phyloP scores from a whole-genome alignment of 2,888 invertebrate genomes.

The Acanthosepion esculentum region DNA sequence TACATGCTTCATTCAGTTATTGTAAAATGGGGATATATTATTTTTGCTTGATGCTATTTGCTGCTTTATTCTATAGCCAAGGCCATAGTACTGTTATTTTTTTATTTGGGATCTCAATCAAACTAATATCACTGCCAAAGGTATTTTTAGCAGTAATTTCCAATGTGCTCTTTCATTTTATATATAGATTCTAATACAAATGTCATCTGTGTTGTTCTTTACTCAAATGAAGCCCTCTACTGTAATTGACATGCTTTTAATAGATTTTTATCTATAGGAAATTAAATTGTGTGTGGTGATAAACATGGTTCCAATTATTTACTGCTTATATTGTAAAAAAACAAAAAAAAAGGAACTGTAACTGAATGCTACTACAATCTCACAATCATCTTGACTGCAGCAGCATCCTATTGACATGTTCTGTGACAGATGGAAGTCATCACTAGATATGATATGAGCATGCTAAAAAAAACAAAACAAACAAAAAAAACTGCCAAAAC shows the following conservation, averaged over 20 bases:
- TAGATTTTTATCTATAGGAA: too few relatives aligned
- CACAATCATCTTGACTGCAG: too few relatives aligned
- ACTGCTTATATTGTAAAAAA: background rate
- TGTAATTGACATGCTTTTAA: background rate
- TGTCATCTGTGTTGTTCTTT: background rate
- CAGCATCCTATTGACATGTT: too few relatives aligned
- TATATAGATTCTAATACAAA: background rate
- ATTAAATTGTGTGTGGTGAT: too few relatives aligned
- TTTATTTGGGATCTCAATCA: too few relatives aligned
- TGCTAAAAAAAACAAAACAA: background rate
- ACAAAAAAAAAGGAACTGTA: background rate
- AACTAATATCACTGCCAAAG: background rate
- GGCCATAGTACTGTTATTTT: background rate
- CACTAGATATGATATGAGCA: background rate
- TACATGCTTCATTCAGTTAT: background rate
- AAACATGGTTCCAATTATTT: background rate
- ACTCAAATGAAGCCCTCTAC: background rate
- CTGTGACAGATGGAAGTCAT: background rate
- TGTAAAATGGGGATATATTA: background rate
- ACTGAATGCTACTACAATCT: too few relatives aligned
- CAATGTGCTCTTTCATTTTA: too few relatives aligned
- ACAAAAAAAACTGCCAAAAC: background rate
- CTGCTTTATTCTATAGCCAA: background rate
- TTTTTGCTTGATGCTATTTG: conserved; percentile 7
- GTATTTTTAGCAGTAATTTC: background rate